Evolutionary conservation across 2,113 vertebrate species (phyloP), one percentile per base, ranked within the genome.

Genomic region (Terrapene triunguis): DNA sequence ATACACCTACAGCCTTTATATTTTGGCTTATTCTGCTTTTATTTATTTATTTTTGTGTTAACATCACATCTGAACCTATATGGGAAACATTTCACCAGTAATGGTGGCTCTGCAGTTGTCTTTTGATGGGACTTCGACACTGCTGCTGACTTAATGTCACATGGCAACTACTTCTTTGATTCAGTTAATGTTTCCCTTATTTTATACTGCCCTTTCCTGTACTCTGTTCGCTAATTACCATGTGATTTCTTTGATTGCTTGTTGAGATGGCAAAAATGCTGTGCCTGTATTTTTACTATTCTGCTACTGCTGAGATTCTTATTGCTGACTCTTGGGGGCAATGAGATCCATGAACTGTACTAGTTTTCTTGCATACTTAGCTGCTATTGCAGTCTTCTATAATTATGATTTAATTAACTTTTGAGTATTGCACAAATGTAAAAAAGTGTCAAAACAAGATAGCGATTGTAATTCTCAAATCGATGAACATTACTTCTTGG

Each of bases 331-430:
- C 97, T 90, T 16, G 19, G 92, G 94, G 81, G 88, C 91, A 89
- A 21, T 85, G 82, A 94, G 93, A 93, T 96, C 88, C 96, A 89
- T 85, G 85, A n/a, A 89, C 42, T 84, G 87, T 62, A 92, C 55
- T 83, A 79, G 94, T 96, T 96, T 97, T 95, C 84, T 29, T 94
- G 93, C 93, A 87, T 89, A 96, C 89, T 93, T 96, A 93, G 81
- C 79, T 93, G 85, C 96, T 84, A 53, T 95, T 95, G 81, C 84
- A 92, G 19, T 93, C 35, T 94, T 92, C 22, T 76, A 81, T 92
- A 92, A 92, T 97, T 95, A 88, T 92, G 92, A 96, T 94, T 94
- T 96, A 94, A 96, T 96, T 94, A 95, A 96, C 87, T 94, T 57
- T 72, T 13, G 90, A 90, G 80, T 88, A 78, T 85, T 95, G 87